A percentile compares a stretch with the other conserved stretches of the same genome.
phyloP scores from a whole-genome alignment of 2,888 invertebrate species.

The Iselma pallidipennis region DNA sequence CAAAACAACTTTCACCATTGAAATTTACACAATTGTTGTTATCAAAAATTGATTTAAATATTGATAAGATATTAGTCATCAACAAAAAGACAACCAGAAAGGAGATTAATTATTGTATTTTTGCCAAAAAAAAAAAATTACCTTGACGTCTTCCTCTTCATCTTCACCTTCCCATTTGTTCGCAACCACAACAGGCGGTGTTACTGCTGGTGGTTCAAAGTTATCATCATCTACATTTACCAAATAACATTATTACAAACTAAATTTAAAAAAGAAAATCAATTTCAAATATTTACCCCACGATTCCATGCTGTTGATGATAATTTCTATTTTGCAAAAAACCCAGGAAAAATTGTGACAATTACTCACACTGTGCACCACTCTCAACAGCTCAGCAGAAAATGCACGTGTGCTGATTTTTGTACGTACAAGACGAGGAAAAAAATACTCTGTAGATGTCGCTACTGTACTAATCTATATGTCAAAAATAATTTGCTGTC shows the following conservation, averaged over 20 bases:
- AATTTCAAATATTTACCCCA: constrained; percentile 48
- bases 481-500: constrained; percentile 9
- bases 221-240: constrained; percentile 69
- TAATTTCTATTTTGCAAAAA: no score
- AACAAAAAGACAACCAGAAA: constrained; percentile 14
- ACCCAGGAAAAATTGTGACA: constrained; percentile 29
- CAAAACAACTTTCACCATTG: constrained; percentile 14
- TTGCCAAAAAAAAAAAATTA: constrained; percentile 47
- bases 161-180: constrained; percentile 91
- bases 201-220: constrained; percentile 68
- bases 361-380: constrained; percentile 37
- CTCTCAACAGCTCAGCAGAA: no score
- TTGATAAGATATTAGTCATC: constrained; percentile 10
- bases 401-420: constrained; percentile 50
- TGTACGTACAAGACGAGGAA: constrained; percentile 23
- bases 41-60: no score
- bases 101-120: not conserved
- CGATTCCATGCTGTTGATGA: constrained; percentile 51
- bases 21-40: not conserved
- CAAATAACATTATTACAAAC: not conserved
- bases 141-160: constrained; percentile 85
- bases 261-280: constrained; percentile 2
- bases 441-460: no score
- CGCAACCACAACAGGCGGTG: constrained; percentile 59
- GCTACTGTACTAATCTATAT: constrained; percentile 1